Conservation (phyloP, 2,113 vertebrate species). For the Macaca mulatta region DNA sequence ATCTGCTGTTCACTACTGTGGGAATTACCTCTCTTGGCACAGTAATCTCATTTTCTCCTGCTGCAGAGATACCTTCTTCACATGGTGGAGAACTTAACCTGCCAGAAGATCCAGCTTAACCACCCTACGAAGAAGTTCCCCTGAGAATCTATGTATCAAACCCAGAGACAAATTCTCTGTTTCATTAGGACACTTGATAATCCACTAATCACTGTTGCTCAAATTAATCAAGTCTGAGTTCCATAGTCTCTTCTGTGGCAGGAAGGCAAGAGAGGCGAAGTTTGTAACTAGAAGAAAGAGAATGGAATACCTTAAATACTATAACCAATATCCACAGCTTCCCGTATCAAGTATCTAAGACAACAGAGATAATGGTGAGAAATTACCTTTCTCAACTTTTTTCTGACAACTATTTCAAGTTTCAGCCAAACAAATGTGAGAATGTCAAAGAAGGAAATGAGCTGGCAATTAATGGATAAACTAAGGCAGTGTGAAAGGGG, state of each 20-base stretch:
- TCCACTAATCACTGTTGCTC: neutral
- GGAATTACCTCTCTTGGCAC: neutral
- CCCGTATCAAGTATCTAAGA: neutral
- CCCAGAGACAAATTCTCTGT: neutral
- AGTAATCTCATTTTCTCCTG: neutral
- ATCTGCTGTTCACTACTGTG: neutral
- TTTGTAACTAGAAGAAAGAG: neutral
- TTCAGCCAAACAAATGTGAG: neutral
- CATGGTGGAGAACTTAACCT: neutral
- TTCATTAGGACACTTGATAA: neutral
- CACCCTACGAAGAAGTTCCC: neutral
- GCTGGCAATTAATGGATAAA: neutral
- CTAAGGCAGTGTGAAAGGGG: neutral
- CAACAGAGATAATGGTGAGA: neutral
- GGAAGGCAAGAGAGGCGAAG: neutral
- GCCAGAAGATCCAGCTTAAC: neutral
- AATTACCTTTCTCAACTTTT: neutral
- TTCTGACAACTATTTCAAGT: neutral
- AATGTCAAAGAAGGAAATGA: neutral
- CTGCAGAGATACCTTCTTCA: neutral
- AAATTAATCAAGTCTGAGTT: neutral
- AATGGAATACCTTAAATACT: neutral
- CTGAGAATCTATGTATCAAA: neutral
- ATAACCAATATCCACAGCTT: neutral
- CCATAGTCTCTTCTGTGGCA: neutral